Base-by-base conservation (phyloP, 2,888 invertebrate genomes). In the Scrobipalpa atriplicella region DNA sequence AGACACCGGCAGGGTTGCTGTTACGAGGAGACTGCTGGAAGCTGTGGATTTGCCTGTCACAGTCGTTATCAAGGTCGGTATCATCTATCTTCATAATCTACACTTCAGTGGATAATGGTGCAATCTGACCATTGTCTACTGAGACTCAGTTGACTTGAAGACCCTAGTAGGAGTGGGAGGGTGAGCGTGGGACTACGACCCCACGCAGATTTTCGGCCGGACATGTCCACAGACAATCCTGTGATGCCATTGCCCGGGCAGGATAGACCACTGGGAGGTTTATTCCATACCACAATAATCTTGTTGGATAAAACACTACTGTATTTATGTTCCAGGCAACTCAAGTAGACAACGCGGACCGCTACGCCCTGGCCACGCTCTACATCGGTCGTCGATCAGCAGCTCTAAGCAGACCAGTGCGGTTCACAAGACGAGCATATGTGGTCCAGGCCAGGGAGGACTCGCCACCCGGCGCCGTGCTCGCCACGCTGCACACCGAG, bases 301-400 rank as follows among this genome's bases (percentile, higher is more conserved):
- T 21, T 29, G 5, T 54, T 19, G n/a, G n/a, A n/a, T n/a, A 21
- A 18, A 16, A 16, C 16, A 3, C 11, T 9, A 1, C 13, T 47
- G 16, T 38, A 0, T 29, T 60, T 10, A n/a, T 38, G 2, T 29
- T 60, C 2, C 88, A 96, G 94, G 96, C 96, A 9, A 96, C 95
- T 0, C 97, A 97, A 81, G 93, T 95, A 69, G 97, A 98, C 88
- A 98, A 98, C 92, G 92, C 96, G 0, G 98, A 98, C 90, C 95
- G 97, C 65, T 97, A 97, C 84, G 97, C 98, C 0, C 90, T 98
- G 68, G 96, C 97, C 0, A 98, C 98, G 0, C 93, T 98, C 65
- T 94, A 96, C 13, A 93, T 98, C 93, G 77, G 97, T 95, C 86
- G 89, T 95, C 16, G 36, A 9, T 47, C 94, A 95, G 75, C 92